Conservation (phyloP, 2,113 vertebrate species). For the Aphyosemion australe region DNA sequence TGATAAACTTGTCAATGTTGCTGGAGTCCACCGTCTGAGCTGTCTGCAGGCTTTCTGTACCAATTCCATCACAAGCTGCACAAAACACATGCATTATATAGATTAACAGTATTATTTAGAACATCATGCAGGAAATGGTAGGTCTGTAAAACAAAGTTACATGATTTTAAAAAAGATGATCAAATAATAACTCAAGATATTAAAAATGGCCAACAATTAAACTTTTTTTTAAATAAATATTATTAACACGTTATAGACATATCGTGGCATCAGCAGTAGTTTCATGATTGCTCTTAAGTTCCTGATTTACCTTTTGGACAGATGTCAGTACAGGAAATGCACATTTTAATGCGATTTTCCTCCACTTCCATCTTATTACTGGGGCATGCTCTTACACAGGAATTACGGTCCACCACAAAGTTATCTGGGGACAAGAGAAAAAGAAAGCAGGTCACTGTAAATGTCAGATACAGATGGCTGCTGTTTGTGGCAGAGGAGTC, state of each 20-base stretch:
- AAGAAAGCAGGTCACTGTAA: constrained; percentile 43
- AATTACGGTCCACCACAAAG: constrained; percentile 98
- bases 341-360: constrained; percentile 96
- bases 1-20: constrained; percentile 98
- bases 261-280: background rate
- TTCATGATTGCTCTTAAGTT: background rate
- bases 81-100: constrained; percentile 7
- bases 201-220: too few relatives aligned
- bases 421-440: constrained; percentile 89
- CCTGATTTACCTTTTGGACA: constrained; percentile 91
- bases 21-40: constrained; percentile 96
- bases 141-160: too few relatives aligned
- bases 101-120: background rate
- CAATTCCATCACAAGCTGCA: constrained; percentile 94
- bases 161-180: too few relatives aligned
- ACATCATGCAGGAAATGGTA: too few relatives aligned
- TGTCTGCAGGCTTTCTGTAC: constrained; percentile 88
- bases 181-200: too few relatives aligned
- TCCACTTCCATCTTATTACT: constrained; percentile 99
- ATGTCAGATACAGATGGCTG: constrained; percentile 44
- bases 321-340: constrained; percentile 97
- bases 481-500: constrained; percentile 32
- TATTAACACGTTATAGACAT: too few relatives aligned
- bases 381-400: constrained; percentile 94
- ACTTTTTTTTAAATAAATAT: too few relatives aligned